Evolutionary conservation across 2,113 vertebrate genomes (phyloP).

Genomic region (Alosa alosa): DNA sequence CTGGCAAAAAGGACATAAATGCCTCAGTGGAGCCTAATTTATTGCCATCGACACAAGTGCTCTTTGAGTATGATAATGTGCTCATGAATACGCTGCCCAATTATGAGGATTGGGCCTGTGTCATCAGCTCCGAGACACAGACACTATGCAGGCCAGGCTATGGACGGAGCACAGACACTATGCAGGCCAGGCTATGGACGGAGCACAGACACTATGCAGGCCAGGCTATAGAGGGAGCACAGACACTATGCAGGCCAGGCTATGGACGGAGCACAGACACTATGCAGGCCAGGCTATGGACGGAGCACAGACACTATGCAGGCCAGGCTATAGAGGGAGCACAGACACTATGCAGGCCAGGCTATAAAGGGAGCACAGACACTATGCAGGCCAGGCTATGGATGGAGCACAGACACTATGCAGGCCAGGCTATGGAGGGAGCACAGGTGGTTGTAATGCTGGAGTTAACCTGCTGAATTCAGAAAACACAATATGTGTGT

Average conservation of each 20-base stretch:
- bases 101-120: background rate
- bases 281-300: background rate
- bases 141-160: no score
- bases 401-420: background rate
- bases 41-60: background rate
- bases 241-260: background rate
- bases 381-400: background rate
- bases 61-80: background rate
- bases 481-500: background rate
- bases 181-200: background rate
- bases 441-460: constrained; percentile 18
- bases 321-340: constrained; percentile 23
- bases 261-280: background rate
- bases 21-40: constrained; percentile 6
- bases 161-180: constrained; percentile 28
- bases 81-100: background rate
- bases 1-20: background rate
- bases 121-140: background rate
- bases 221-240: background rate
- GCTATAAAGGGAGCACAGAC: background rate
- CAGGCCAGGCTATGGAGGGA: background rate
- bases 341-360: background rate
- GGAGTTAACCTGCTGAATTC: background rate
- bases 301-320: constrained; percentile 22
- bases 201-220: background rate